Conservation (phyloP, 2,797 vertebrate species). For the Acestrorhynchus altus region DNA sequence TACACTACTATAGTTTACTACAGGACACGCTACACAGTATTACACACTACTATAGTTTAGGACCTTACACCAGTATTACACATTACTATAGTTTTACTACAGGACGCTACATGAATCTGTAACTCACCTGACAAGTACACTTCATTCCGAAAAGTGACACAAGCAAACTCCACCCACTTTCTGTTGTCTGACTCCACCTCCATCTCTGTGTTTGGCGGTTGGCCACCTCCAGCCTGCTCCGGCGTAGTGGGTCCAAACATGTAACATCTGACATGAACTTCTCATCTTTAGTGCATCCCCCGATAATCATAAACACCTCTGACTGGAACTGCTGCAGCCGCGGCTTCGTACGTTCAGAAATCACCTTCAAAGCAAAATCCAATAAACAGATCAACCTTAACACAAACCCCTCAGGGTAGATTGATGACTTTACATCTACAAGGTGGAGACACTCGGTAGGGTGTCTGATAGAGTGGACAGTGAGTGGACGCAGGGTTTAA, state of each 20-base stretch:
- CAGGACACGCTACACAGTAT: no score
- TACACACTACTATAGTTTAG: no score
- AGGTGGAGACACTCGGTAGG: no score
- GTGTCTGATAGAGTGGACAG: no score
- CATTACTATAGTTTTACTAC: no score
- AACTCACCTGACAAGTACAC: constrained; percentile 93
- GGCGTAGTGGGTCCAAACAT: constrained; percentile 93
- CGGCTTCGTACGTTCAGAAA: constrained; percentile 95
- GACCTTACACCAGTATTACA: no score
- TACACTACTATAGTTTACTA: no score
- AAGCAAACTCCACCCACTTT: constrained; percentile 99
- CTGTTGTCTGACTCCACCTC: constrained; percentile 88
- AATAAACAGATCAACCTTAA: neutral
- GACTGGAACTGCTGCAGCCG: constrained; percentile 91
- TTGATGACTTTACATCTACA: no score
- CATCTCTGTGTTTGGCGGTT: constrained; percentile 88
- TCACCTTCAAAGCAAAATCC: constrained; percentile 78
- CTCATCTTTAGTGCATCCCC: constrained; percentile 96
- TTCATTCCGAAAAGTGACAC: constrained; percentile 93
- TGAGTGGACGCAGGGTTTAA: no score
- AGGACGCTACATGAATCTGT: no score
- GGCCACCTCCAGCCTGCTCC: constrained; percentile 94
- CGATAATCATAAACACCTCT: constrained; percentile 97
- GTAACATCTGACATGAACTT: constrained; percentile 95
- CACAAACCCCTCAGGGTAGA: neutral